phyloP scores from a whole-genome alignment of 1,140 invertebrate genomes.

The Hydropsyche tenuis region DNA sequence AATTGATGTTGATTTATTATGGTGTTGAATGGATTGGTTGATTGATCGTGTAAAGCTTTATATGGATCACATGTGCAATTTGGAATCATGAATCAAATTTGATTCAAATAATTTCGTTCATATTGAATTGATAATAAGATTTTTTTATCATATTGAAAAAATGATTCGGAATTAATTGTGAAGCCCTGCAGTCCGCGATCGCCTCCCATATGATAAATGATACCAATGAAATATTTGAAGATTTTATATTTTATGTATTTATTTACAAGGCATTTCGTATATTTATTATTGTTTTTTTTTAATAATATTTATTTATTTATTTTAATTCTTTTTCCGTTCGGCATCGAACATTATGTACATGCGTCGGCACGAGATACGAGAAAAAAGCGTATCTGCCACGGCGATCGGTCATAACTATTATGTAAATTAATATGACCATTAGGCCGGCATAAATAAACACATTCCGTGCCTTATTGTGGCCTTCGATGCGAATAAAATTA shows the following conservation, averaged over 20 bases:
- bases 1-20: too few species aligned
- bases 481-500: background rate
- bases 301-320: background rate
- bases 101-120: too few species aligned
- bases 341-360: background rate
- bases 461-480: too few species aligned
- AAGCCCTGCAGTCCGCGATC: conserved; percentile 37
- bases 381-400: conserved; percentile 42
- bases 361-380: conserved; percentile 2
- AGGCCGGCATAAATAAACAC: conserved; percentile 42
- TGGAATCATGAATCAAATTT: too few species aligned
- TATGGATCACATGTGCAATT: too few species aligned
- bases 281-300: conserved; percentile 12
- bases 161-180: background rate
- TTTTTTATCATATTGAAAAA: too few species aligned
- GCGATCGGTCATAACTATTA: conserved; percentile 46
- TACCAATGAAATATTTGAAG: conserved; percentile 47
- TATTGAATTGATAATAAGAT: too few species aligned
- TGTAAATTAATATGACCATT: conserved; percentile 49
- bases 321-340: background rate
- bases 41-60: too few species aligned
- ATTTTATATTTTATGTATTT: conserved; percentile 48
- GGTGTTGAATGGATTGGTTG: too few species aligned
- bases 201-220: conserved; percentile 47
- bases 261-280: conserved; percentile 42